Percentiles rank a stretch among this genome's conserved stretches.
These are phyloP conservation scores for Cervus canadensis DNA, from an alignment of 2,113 vertebrate genomes.

Conservation along the genomic window DNA sequence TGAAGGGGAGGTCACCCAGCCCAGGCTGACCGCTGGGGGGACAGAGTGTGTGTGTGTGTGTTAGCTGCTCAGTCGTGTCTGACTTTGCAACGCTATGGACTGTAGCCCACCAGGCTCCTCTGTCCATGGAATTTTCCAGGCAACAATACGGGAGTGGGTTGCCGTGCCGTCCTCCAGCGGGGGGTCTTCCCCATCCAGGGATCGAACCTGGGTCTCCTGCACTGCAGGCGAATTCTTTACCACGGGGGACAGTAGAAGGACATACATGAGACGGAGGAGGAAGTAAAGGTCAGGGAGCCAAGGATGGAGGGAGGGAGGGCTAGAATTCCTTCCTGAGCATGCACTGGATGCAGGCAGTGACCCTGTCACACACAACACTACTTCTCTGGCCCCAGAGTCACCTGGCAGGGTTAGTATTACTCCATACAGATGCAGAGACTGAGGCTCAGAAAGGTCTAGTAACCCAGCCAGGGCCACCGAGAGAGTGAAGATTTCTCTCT, in stretches of 20 bases:
- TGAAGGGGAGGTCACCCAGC: neutral
- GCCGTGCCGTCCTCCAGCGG: neutral
- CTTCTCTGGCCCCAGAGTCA: fast-evolving
- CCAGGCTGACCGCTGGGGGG: neutral
- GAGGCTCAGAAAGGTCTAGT: neutral
- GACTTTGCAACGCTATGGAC: neutral
- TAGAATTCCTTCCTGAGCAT: neutral
- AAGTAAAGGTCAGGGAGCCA: neutral
- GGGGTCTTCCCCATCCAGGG: neutral
- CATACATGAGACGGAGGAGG: neutral
- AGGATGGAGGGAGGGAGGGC: neutral
- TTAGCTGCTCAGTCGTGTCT: neutral
- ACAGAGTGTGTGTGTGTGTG: neutral
- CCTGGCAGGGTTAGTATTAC: too few relatives aligned
- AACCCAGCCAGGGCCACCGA: neutral
- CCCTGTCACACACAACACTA: neutral
- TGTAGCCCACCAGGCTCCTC: neutral
- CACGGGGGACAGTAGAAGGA: neutral
- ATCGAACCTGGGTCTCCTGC: neutral
- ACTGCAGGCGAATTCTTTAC: neutral
- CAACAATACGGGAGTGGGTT: neutral
- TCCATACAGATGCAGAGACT: neutral
- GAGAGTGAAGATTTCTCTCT: neutral
- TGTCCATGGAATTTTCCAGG: neutral
- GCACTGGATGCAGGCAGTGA: fast-evolving